These are phyloP conservation scores for Hyles lineata DNA, from an alignment of 2,888 invertebrate species.

Conservation along the genomic window DNA sequence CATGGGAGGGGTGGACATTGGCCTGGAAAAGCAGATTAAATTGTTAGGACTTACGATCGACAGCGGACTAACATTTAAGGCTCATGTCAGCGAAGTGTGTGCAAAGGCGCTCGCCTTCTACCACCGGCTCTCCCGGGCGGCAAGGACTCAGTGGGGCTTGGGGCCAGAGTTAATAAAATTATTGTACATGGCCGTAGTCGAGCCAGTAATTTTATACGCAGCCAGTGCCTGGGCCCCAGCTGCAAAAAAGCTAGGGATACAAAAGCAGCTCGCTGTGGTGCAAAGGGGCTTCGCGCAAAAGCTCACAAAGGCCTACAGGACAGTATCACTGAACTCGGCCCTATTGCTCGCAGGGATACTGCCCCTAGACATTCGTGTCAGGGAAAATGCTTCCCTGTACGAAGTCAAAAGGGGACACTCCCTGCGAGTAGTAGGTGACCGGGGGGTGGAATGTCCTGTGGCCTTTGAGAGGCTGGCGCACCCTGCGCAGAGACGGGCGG, in stretches of 20 bases:
- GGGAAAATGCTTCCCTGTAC: constrained; percentile 30
- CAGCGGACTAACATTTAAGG: no score
- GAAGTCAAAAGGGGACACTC: constrained; percentile 34
- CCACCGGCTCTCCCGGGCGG: no score
- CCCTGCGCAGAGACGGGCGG: no score
- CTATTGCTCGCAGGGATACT: constrained; percentile 38
- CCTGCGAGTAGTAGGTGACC: constrained; percentile 31
- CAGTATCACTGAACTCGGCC: constrained; percentile 26
- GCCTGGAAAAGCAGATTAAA: no score
- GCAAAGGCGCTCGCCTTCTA: no score
- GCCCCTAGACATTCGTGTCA: constrained; percentile 37
- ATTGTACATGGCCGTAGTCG: neutral
- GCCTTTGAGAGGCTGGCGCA: neutral
- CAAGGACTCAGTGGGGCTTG: no score
- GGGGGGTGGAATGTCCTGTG: constrained; percentile 34
- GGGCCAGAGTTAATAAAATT: no score
- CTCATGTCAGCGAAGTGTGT: no score
- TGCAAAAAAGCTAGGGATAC: neutral
- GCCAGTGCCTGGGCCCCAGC: constrained; percentile 28
- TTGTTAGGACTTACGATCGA: neutral
- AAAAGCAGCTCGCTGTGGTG: neutral
- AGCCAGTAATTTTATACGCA: neutral
- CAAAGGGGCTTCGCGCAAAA: constrained; percentile 28
- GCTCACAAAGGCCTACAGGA: constrained; percentile 26
- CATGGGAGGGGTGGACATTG: no score